phyloP scores from a whole-genome alignment of 1,140 invertebrate species.

The Drosophila carrolli region DNA sequence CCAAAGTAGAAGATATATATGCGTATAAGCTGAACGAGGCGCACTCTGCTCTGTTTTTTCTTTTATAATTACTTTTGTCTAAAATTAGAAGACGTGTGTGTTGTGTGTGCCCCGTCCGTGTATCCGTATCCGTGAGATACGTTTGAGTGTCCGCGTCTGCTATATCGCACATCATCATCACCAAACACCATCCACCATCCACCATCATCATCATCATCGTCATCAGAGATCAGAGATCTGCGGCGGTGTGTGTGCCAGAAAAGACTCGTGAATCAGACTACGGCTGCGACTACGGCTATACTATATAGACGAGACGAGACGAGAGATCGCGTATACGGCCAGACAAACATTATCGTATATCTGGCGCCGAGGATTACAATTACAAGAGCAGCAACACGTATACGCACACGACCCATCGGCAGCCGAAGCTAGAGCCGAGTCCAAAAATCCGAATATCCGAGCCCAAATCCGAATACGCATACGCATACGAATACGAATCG shows the following conservation, averaged over 20 bases:
- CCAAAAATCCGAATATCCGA: constrained; percentile 5
- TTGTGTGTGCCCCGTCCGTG: constrained; percentile 51
- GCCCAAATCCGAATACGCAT: constrained; percentile 31
- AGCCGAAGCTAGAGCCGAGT: constrained; percentile 56
- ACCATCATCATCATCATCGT: constrained; percentile 55
- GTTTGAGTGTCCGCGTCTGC: constrained; percentile 70
- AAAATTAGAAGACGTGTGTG: constrained; percentile 85
- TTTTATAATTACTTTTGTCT: constrained; percentile 85
- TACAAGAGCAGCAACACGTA: constrained; percentile 49
- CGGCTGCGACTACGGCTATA: constrained; percentile 60
- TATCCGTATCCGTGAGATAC: constrained; percentile 58
- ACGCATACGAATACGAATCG: constrained; percentile 44
- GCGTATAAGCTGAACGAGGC: constrained; percentile 77
- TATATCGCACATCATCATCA: constrained; percentile 79
- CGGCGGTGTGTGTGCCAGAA: constrained; percentile 67
- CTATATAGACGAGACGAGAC: constrained; percentile 72
- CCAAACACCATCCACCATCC: constrained; percentile 12
- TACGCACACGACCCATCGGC: constrained; percentile 49
- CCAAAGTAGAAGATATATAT: constrained; percentile 78
- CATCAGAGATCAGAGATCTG: constrained; percentile 58
- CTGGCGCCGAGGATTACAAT: constrained; percentile 77
- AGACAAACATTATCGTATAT: constrained; percentile 79
- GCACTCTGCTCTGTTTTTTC: constrained; percentile 82
- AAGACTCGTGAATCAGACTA: constrained; percentile 74
- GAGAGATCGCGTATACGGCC: constrained; percentile 75